Base-by-base conservation (phyloP, 53 echinoderm and acorn worm species). In the Crossaster papposus region DNA sequence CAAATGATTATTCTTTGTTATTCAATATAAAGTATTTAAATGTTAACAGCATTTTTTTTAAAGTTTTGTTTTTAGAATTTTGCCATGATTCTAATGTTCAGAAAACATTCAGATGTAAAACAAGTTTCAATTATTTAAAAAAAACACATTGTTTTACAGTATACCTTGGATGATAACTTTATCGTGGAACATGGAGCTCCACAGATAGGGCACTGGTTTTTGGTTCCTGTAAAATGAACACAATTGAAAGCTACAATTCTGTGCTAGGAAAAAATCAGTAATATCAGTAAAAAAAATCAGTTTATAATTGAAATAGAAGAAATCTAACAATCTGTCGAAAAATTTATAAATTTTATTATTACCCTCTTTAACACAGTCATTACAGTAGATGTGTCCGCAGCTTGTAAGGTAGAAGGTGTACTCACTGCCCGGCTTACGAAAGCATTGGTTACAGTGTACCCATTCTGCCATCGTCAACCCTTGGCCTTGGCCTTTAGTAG, bases 381-480 rank as follows among this genome's bases (percentile, higher is more conserved):
- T 72, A 79, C 97, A 97, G 77, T 90, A 97, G 82, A 97, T 92
- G 77, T 97, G 97, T 5, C 89, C 97, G 91, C 97, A 97, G 86
- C 90, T 97, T 55, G 97, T 97, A 62, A 97, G 88, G n/a, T 84
- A 94, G 93, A 97, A 97, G 82, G 92, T 95, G 24, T 92, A 82
- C 1, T 88, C 90, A 76, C 75, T 84, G 15, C 92, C 93, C 52
- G 97, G 97, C 65, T 92, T 93, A 30, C 80, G 87, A 76, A 95
- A 97, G 51, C 97, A 97, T 8, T 82, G 91, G 77, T 97, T 97
- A 79, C 97, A 97, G 81, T 97, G 97, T 37, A 97, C 97, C 97
- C 97, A 97, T 64, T 97, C 97, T 34, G 92, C 88, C 95, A 95
- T 97, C 34, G 12, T 93, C 37, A 52, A 58, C 34, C 36, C 28